A percentile compares a stretch with the other conserved stretches of the same genome.
Conservation (phyloP, 2,113 vertebrate genomes). For the Glareola pratincola region DNA sequence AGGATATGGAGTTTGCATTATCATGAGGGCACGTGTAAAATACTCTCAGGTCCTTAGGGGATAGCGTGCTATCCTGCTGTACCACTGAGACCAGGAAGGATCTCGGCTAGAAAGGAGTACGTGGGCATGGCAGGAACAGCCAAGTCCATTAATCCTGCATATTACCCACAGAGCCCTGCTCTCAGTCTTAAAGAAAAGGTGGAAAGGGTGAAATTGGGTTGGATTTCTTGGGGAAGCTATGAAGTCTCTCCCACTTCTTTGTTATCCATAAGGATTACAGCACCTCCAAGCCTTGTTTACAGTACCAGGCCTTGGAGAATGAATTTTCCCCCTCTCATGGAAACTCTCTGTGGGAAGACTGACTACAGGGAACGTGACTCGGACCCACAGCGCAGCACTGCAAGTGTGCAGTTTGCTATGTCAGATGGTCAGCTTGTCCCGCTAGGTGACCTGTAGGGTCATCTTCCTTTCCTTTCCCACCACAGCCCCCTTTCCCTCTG, state of each 20-base stretch:
- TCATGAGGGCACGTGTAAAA: background rate
- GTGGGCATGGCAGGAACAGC: background rate
- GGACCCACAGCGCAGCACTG: accelerated
- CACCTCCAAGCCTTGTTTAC: background rate
- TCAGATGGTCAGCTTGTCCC: background rate
- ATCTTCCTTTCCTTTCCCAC: slow-evolving; percentile 1
- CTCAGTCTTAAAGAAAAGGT: background rate
- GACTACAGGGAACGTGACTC: background rate
- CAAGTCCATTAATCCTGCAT: background rate
- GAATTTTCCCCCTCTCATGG: background rate
- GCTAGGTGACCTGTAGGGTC: background rate
- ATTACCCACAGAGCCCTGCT: background rate
- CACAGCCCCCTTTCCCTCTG: background rate
- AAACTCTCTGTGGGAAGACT: background rate
- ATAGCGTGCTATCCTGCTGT: background rate
- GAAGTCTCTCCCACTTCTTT: background rate
- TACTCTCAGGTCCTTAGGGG: background rate
- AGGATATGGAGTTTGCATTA: background rate
- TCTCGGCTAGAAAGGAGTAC: background rate
- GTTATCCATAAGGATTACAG: background rate
- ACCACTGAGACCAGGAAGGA: background rate
- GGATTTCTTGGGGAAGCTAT: background rate
- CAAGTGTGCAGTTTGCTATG: background rate
- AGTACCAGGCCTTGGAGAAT: background rate
- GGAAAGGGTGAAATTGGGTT: background rate